A percentile compares a stretch with the other conserved stretches of the same genome.
phyloP scores from a whole-genome alignment of 2,888 invertebrate genomes.

The Raillietiella orientalis region DNA sequence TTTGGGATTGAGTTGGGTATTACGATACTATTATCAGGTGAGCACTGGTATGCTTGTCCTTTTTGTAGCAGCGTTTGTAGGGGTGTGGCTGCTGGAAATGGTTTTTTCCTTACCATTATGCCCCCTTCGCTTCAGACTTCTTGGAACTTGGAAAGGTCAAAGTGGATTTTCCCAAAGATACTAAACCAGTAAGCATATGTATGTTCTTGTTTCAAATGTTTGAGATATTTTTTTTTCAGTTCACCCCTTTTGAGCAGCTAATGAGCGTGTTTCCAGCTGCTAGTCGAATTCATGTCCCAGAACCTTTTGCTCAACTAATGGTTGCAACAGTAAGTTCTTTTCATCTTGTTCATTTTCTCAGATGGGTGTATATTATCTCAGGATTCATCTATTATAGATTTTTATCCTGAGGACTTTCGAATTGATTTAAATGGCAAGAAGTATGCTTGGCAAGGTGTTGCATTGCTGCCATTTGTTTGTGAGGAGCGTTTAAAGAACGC shows the following conservation, averaged over 20 bases:
- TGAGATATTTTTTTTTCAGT: conserved; percentile 22
- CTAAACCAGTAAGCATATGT: conserved; percentile 37
- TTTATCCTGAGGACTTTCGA: conserved; percentile 81
- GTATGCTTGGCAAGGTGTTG: conserved; percentile 98
- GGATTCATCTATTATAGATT: conserved; percentile 83
- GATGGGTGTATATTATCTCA: conserved; percentile 11
- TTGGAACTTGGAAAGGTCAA: conserved; percentile 46
- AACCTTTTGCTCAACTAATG: conserved; percentile 80
- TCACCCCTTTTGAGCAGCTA: conserved; percentile 85
- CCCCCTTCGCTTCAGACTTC: conserved; percentile 97
- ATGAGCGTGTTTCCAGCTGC: conserved; percentile 99
- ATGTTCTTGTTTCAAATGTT: conserved; percentile 1
- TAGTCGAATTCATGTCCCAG: conserved; percentile 68
- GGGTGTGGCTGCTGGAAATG: conserved; percentile 99
- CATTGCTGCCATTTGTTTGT: conserved; percentile 87
- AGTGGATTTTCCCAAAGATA: conserved; percentile 55
- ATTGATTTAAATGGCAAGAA: conserved; percentile 97
- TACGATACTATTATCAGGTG: conserved; percentile 83
- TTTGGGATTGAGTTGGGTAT: conserved; percentile 85
- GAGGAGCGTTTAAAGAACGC: conserved; percentile 50
- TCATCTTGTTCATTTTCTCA: conserved; percentile 2
- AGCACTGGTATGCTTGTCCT: conserved; percentile 1
- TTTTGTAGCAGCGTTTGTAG: conserved; percentile 10
- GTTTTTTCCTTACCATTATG: conserved; percentile 99
- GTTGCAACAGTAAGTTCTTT: conserved; percentile 33